Percentiles rank a stretch among this genome's conserved stretches.
Conservation (phyloP, 2,888 invertebrate species). For the Portevinia maculata region DNA sequence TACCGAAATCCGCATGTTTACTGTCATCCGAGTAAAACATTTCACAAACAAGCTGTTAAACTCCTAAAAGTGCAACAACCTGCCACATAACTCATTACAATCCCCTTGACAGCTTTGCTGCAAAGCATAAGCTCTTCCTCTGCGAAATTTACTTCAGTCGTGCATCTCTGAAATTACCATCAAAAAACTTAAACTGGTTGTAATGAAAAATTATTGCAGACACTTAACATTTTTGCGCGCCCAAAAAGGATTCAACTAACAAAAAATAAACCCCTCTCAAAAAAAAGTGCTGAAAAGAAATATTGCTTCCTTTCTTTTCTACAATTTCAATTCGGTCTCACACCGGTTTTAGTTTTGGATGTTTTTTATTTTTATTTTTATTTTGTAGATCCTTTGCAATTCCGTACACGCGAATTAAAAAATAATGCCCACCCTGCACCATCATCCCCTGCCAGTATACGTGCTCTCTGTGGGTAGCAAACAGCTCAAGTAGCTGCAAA, state of each 20-base stretch:
- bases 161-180: conserved; percentile 58
- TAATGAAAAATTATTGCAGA: conserved; percentile 73
- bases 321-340: conserved; percentile 36
- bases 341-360: conserved; percentile 11
- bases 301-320: conserved; percentile 43
- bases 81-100: conserved; percentile 59
- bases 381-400: conserved; percentile 54
- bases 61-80: conserved; percentile 64
- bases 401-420: conserved; percentile 69
- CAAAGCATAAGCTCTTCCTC: conserved; percentile 41
- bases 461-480: conserved; percentile 51
- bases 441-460: conserved; percentile 12
- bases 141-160: conserved; percentile 19
- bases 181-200: conserved; percentile 64
- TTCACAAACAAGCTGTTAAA: conserved; percentile 52
- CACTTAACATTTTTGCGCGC: conserved; percentile 71
- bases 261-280: conserved; percentile 5
- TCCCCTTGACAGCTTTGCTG: conserved; percentile 20
- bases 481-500: conserved; percentile 71
- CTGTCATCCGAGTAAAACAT: conserved; percentile 24
- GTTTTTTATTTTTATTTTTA: conserved; percentile 27
- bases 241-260: conserved; percentile 57
- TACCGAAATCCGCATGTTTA: not conserved
- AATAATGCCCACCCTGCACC: conserved; percentile 31
- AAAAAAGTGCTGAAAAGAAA: conserved; percentile 63